These are phyloP conservation scores for Rattus rattus DNA, from an alignment of 2,113 vertebrate genomes.

Conservation along the genomic window DNA sequence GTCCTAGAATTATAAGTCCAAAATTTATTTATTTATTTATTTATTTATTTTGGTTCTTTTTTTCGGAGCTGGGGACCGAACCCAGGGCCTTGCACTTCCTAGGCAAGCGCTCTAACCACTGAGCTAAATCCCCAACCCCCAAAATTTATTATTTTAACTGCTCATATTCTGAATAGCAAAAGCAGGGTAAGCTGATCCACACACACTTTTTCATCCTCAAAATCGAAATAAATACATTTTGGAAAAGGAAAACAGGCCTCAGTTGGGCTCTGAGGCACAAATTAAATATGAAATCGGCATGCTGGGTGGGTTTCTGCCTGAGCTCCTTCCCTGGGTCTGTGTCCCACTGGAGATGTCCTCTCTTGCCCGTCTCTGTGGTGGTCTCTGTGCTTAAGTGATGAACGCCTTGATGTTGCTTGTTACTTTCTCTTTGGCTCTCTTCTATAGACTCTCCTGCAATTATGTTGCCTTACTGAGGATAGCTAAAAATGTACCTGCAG, in stretches of 20 bases:
- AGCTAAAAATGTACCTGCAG: constrained; percentile 69
- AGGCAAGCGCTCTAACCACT: no score
- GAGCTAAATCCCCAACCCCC: no score
- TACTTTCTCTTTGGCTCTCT: constrained; percentile 61
- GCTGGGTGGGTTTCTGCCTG: neutral
- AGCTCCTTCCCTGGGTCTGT: neutral
- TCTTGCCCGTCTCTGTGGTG: neutral
- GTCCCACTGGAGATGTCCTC: constrained; percentile 12
- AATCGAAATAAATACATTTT: constrained; percentile 33
- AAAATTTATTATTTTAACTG: no score
- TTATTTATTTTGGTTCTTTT: no score
- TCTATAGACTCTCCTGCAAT: constrained; percentile 68
- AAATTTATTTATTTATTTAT: no score
- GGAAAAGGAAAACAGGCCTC: constrained; percentile 20
- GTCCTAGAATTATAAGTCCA: constrained; percentile 5
- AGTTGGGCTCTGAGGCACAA: constrained; percentile 22
- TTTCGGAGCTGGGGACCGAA: no score
- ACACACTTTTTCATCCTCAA: constrained; percentile 8
- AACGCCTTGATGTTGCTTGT: neutral
- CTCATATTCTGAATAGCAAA: constrained; percentile 14
- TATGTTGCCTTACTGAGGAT: constrained; percentile 60
- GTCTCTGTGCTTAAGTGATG: constrained; percentile 13
- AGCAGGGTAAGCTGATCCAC: neutral
- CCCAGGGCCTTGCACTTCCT: no score
- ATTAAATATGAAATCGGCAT: constrained; percentile 19